A percentile compares a stretch with the other conserved stretches of the same genome.
Evolutionary conservation across 2,113 vertebrate species (phyloP).

Genomic region (Carassius gibelio): DNA sequence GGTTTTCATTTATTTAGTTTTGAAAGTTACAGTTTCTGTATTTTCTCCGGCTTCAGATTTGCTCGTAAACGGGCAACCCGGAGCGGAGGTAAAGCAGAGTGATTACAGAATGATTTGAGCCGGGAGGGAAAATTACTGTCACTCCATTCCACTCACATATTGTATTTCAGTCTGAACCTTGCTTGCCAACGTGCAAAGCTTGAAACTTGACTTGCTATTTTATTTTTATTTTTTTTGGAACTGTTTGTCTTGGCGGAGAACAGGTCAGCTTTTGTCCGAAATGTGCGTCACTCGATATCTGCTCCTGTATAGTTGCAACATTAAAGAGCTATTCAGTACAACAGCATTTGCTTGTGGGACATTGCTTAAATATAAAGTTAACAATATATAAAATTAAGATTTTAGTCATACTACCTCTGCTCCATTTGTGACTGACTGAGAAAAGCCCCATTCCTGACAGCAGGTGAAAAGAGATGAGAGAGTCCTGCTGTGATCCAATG

Average conservation of each 20-base stretch:
- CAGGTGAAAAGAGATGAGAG: conserved; percentile 29
- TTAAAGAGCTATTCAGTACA: not conserved
- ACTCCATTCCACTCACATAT: conserved; percentile 12
- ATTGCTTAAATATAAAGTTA: not conserved
- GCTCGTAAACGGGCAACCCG: not conserved
- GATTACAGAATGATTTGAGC: conserved; percentile 14
- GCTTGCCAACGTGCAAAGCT: not conserved
- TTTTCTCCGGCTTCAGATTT: not conserved
- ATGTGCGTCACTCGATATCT: not conserved
- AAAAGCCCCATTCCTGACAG: conserved; percentile 27
- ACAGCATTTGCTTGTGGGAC: not conserved
- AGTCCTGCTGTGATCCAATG: conserved; percentile 17
- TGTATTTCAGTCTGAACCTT: not conserved
- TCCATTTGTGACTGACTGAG: conserved; percentile 17
- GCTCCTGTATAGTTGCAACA: not conserved
- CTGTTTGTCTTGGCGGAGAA: not conserved
- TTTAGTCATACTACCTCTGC: not conserved
- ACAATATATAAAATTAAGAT: conserved; percentile 3
- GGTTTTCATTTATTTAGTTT: not conserved
- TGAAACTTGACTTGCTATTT: not conserved
- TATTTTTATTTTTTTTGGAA: not conserved
- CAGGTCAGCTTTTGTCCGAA: not conserved
- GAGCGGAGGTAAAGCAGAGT: not conserved
- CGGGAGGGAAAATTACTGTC: not conserved
- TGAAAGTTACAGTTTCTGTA: not conserved